Evolutionary conservation across 2,797 vertebrate genomes (phyloP).

Genomic region (Catharus ustulatus): DNA sequence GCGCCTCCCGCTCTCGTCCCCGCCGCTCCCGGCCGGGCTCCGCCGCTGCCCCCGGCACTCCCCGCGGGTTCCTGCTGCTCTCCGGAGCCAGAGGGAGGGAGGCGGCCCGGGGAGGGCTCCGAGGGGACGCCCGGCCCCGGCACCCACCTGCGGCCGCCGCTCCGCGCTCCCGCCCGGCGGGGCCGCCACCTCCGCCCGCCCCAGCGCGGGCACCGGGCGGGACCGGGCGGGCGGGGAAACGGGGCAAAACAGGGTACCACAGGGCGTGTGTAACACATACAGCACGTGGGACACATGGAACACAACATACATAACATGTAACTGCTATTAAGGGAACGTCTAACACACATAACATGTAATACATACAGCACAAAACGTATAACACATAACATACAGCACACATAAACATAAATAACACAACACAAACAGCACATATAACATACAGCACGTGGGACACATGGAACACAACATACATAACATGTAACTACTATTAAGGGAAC

Average conservation of each 20-base stretch:
- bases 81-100: not conserved
- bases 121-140: not conserved
- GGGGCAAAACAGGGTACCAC: fast-evolving
- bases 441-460: too few relatives aligned
- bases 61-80: not conserved
- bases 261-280: too few relatives aligned
- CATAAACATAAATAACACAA: not conserved
- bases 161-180: not conserved
- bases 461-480: too few relatives aligned
- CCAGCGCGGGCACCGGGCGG: not conserved
- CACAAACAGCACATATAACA: too few relatives aligned
- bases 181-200: not conserved
- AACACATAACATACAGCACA: not conserved
- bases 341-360: not conserved
- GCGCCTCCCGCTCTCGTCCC: not conserved
- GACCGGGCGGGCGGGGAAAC: not conserved
- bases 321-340: not conserved
- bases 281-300: fast-evolving
- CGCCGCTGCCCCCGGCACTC: not conserved
- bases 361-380: not conserved
- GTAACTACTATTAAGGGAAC: too few relatives aligned
- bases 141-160: not conserved
- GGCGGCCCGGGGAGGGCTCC: not conserved
- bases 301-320: too few relatives aligned
- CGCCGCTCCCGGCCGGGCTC: not conserved